Evolutionary conservation across 2,113 vertebrate species (phyloP), one percentile per base, ranked within the genome.

Genomic region (Opisthocomus hoazin): DNA sequence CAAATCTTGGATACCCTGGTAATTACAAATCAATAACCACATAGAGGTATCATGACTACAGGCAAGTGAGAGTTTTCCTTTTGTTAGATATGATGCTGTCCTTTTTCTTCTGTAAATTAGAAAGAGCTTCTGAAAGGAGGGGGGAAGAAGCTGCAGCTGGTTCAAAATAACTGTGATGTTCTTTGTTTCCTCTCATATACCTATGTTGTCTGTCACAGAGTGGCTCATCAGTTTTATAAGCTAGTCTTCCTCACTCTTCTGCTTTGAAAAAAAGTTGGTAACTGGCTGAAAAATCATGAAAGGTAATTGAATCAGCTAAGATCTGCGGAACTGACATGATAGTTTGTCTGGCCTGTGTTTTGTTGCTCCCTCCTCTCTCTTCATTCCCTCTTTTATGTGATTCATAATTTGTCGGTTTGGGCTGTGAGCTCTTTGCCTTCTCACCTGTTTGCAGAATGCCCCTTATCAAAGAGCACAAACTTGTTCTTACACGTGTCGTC

Each of bases 401-500:
- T 65, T 29, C 26, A 7, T 45, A 54, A 50, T 8, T 45, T 41
- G 19, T 51, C 4, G 0, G 5, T 86, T 84, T 77, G 51, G 29
- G 10, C 70, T 77, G 20, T 51, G 83, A 70, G n/a, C 34, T 71
- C 15, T 87, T 79, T 81, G 39, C 23, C 8, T 63, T 84, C 48
- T 81, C 43, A 87, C 43, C 37, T 70, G 26, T 66, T 90, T 90
- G 50, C 54, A 66, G 58, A 78, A 69, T 53, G 12, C 22, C n/a
- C 1, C 2, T 84, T 92, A 20, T 69, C 54, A 81, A 69, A 90
- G 37, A 92, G 36, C 29, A 50, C 54, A 77, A 58, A n/a, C n/a
- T 83, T 13, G 0, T 79, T 88, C 19, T 73, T 61, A 16, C 0
- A 1, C 1, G 0, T 88, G 54, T 19, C 14, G 12, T 74, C 23